Conservation (phyloP, 2,888 invertebrate species). For the Operophtera brumata region DNA sequence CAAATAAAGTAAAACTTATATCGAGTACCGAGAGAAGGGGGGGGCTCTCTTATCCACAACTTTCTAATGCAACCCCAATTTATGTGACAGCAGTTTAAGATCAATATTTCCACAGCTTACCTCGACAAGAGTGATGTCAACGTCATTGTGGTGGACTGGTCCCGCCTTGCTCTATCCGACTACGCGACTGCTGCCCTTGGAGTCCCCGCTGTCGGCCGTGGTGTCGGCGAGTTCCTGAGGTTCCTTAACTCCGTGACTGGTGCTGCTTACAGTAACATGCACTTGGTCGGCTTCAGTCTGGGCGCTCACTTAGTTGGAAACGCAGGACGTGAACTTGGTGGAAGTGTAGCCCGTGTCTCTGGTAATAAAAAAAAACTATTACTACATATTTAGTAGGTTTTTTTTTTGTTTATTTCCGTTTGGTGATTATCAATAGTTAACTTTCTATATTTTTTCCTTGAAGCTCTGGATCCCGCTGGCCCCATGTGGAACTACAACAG, state of each 20-base stretch:
- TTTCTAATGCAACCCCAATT: too few relatives aligned
- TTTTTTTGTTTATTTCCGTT: background rate
- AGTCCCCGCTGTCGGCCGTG: slow-evolving; percentile 61
- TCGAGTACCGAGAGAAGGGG: too few relatives aligned
- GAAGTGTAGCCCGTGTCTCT: slow-evolving; percentile 61
- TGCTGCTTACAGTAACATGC: slow-evolving; percentile 51
- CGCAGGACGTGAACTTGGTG: slow-evolving; percentile 58
- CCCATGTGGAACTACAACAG: slow-evolving; percentile 47
- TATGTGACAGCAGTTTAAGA: background rate
- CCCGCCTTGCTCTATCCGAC: slow-evolving; percentile 47
- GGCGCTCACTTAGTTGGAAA: slow-evolving; percentile 72
- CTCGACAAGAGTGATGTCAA: slow-evolving; percentile 56
- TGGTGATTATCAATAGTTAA: too few relatives aligned
- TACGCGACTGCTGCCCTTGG: slow-evolving; percentile 57
- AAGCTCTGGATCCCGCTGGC: slow-evolving; percentile 58
- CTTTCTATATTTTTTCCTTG: background rate
- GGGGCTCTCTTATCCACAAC: too few relatives aligned
- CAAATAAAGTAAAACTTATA: too few relatives aligned
- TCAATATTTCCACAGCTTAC: slow-evolving; percentile 42
- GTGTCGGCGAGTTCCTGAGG: slow-evolving; percentile 62
- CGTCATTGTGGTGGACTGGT: slow-evolving; percentile 68
- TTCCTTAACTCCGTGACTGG: slow-evolving; percentile 55
- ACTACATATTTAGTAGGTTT: background rate
- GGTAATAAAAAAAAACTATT: slow-evolving; percentile 39
- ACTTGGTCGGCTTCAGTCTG: slow-evolving; percentile 72